Base-by-base conservation (phyloP, 2,888 invertebrate species). In the Bellardia bayeri region DNA sequence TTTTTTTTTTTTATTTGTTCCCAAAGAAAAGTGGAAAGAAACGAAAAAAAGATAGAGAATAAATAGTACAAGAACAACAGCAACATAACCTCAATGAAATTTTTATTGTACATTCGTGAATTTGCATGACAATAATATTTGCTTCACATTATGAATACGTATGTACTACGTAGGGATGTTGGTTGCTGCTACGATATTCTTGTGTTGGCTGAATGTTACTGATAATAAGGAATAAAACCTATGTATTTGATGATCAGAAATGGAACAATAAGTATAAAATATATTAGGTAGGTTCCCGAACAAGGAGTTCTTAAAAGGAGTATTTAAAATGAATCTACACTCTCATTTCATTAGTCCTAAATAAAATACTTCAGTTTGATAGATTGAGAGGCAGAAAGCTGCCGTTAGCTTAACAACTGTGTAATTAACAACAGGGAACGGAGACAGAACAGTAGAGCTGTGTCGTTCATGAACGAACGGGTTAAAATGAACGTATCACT, bases 61-160 rank as follows among this genome's bases (percentile, higher is more conserved):
- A 40, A 56, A 56, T 56, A 37, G 56, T 40, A 66, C n/a, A 63
- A 74, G 40, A 37, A 58, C 51, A 80, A 37, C 56, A 42, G 3
- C 30, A 64, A 37, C 56, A 61, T 61, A 79, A 82, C 78, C 86
- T 71, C 81, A 87, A 87, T 87, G 84, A 87, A 87, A 87, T 58
- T 84, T 81, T 87, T 87, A 78, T 84, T 81, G 81, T 81, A 63
- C 82, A 69, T 69, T 6, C 54, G 42, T 68, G 79, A 7, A 87
- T 87, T 87, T 78, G 82, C 82, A 85, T 87, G 63, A 71, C 84
- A 87, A 87, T 79, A 82, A 82, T 79, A 87, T 87, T 87, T 81
- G 82, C 68, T 78, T 85, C 72, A 79, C 56, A 68, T 75, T 88
- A 69, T 6, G n/a, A 45, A 23, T 30, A 45, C n/a, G 14, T 30